Percentiles rank a stretch among this genome's conserved stretches.
These are phyloP conservation scores for Cordilura impudica DNA, from an alignment of 2,888 invertebrate genomes.

Conservation along the genomic window DNA sequence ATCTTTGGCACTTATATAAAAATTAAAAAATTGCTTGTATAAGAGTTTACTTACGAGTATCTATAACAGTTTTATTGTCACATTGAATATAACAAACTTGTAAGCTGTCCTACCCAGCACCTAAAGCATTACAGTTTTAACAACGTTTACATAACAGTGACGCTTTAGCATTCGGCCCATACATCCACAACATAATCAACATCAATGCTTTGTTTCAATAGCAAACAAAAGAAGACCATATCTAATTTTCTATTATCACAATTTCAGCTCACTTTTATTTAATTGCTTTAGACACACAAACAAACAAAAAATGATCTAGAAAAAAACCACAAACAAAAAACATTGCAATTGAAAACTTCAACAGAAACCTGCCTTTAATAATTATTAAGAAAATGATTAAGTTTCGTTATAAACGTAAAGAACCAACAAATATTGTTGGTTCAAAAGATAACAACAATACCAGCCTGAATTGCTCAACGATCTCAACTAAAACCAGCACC, in stretches of 20 bases:
- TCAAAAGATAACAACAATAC: conserved; percentile 22
- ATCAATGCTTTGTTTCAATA: conserved; percentile 3
- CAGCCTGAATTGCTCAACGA: conserved; percentile 23
- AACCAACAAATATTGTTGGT: conserved; percentile 75
- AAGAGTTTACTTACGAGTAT: too few species aligned
- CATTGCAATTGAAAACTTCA: background rate
- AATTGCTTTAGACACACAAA: background rate
- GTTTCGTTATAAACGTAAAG: conserved; percentile 84
- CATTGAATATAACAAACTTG: too few species aligned
- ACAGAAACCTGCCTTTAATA: conserved; percentile 50
- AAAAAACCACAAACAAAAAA: background rate
- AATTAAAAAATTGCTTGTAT: too few species aligned
- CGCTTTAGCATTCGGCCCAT: background rate
- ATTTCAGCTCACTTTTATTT: conserved; percentile 22
- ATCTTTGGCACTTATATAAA: too few species aligned
- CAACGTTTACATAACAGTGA: too few species aligned
- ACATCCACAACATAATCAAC: conserved; percentile 32
- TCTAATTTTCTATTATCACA: background rate
- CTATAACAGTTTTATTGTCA: too few species aligned
- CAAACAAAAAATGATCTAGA: conserved; percentile 30
- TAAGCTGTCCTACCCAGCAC: too few species aligned
- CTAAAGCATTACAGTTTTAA: too few species aligned
- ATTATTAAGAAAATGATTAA: conserved; percentile 80
- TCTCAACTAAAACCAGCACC: conserved; percentile 37
- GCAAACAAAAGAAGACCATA: background rate